These are phyloP conservation scores for Thaumetopoea pityocampa DNA, from an alignment of 1,140 invertebrate species.

Conservation along the genomic window DNA sequence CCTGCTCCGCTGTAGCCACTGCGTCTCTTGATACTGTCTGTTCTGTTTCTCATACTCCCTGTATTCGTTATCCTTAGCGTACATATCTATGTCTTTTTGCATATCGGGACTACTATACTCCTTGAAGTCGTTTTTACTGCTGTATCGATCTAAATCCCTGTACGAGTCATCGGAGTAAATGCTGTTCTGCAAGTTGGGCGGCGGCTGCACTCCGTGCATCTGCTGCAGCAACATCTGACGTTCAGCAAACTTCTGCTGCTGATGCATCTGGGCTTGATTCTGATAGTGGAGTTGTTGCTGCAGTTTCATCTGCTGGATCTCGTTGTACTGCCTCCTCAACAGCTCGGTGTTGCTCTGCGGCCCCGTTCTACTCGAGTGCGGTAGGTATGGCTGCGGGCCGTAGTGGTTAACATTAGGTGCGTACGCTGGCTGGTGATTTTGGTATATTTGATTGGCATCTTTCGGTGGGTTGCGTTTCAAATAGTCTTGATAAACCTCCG, in stretches of 20 bases:
- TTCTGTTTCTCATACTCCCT: conserved; percentile 52
- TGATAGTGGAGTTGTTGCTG: conserved; percentile 78
- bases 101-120: conserved; percentile 53
- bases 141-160: conserved; percentile 62
- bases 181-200: conserved; percentile 68
- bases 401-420: conserved; percentile 65
- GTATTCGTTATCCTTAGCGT: conserved; percentile 57
- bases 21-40: conserved; percentile 51
- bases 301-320: conserved; percentile 78
- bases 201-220: conserved; percentile 71
- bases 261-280: conserved; percentile 77
- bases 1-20: conserved; percentile 57
- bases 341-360: conserved; percentile 75
- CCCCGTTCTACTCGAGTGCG: conserved; percentile 70
- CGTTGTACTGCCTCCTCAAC: conserved; percentile 77
- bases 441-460: conserved; percentile 75
- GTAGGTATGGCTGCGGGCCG: conserved; percentile 65
- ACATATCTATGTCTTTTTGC: conserved; percentile 53
- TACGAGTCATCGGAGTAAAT: conserved; percentile 65
- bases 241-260: conserved; percentile 78
- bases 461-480: conserved; percentile 74
- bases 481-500: conserved; percentile 73
- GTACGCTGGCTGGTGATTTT: conserved; percentile 73
- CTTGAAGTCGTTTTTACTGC: conserved; percentile 67
- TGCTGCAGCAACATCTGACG: conserved; percentile 74